Percentiles rank a stretch among this genome's conserved stretches.
These are phyloP conservation scores for Trachelus tabidus DNA, from an alignment of 2,888 invertebrate species.

Conservation along the genomic window DNA sequence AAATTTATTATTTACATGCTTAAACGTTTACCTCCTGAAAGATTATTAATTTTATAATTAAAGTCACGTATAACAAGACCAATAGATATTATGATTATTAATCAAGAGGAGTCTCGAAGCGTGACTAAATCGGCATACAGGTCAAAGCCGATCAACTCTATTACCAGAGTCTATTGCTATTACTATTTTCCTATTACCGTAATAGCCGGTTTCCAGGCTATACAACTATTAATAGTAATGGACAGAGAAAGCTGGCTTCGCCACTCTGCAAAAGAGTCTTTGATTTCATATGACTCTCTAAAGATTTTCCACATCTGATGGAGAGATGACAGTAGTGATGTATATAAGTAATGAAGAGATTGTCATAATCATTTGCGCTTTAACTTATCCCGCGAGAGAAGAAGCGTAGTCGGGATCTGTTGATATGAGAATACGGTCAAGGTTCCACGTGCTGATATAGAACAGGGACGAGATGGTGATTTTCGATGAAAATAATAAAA, in stretches of 20 bases:
- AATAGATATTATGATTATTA: background rate
- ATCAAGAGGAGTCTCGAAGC: background rate
- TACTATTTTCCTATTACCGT: conserved; percentile 41
- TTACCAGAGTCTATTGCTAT: background rate
- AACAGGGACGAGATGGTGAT: conserved; percentile 11
- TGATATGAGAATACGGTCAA: conserved; percentile 35
- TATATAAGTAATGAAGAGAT: background rate
- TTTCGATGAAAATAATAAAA: background rate
- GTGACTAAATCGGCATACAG: background rate
- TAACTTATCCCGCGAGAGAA: background rate
- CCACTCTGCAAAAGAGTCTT: conserved; percentile 6
- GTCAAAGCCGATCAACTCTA: background rate
- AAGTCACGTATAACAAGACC: background rate
- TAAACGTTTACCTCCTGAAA: background rate
- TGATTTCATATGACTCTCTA: conserved; percentile 2
- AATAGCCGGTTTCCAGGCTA: conserved; percentile 39
- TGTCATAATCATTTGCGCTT: background rate
- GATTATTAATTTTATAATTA: background rate
- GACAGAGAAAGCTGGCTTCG: conserved; percentile 40
- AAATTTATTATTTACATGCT: background rate
- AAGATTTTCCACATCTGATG: background rate
- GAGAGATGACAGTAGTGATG: background rate
- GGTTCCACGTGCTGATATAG: conserved; percentile 16
- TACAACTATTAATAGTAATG: conserved; percentile 45
- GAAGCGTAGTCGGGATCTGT: conserved; percentile 1